Base-by-base conservation (phyloP, 2,888 invertebrate genomes). In the Epinotia ramella region DNA sequence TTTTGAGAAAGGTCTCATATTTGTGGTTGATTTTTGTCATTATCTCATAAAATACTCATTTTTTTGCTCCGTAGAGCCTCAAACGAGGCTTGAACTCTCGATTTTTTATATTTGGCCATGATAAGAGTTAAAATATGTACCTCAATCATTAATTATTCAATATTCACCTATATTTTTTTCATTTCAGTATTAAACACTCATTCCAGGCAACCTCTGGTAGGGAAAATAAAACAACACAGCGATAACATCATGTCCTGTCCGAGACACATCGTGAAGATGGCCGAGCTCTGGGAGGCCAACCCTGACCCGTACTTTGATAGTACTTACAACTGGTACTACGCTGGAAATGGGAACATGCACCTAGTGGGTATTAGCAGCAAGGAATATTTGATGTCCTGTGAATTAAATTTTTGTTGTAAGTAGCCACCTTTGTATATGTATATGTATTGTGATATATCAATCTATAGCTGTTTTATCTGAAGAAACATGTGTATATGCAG, bases 241-340 rank as follows among this genome's bases (percentile, higher is more conserved):
- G 89, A 92, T 3, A 88, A 92, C 79, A 89, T 93, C 0, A 82
- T 91, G 1, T 82, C 87, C 18, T 91, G 92, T 78, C 92, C 94
- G 0, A 87, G 88, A 64, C 86, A 86, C 67, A 78, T 90, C 53
- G 84, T 93, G 16, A 87, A 93, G 7, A 82, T 90, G 76, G 93
- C 94, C 0, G 86, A 84, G 0, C 85, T 88, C n/a, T 79, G 91
- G 6, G 90, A 89, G 68, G 85, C 82, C 1, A 88, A 94, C 65
- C 95, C 95, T 0, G 93, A 94, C 72, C 87, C 86, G 0, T 88
- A 89, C 78, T 94, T 94, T 73, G 83, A 88, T 33, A 83, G 86
- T 56, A 79, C 83, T 7, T 91, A 90, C 80, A 95, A 95, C 80
- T 95, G 95, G 95, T 94, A 93, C 79, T 94, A 93, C 68, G 86